Percentiles rank a stretch among this genome's conserved stretches.
Evolutionary conservation across 2,797 vertebrate genomes (phyloP).

Genomic region (Malurus leucopterus): DNA sequence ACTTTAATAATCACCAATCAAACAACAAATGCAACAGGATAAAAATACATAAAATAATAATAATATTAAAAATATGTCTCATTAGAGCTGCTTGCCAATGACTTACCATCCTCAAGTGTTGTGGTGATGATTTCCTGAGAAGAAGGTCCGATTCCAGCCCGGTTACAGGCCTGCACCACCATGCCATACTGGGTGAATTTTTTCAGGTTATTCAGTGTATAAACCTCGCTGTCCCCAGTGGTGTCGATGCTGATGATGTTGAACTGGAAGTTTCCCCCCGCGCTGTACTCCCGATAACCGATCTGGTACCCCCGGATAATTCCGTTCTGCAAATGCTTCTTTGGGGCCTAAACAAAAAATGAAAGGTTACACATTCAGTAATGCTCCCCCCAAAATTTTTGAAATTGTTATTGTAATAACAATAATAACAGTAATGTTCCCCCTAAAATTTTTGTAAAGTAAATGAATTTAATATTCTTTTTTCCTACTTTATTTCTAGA

Average conservation of each 20-base stretch:
- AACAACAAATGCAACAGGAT: not conserved
- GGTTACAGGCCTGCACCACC: conserved; percentile 95
- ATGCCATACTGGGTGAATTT: conserved; percentile 98
- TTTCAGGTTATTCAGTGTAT: conserved; percentile 91
- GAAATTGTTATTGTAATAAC: not conserved
- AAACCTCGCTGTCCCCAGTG: conserved; percentile 91
- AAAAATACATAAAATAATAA: not conserved
- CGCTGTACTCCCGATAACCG: conserved; percentile 95
- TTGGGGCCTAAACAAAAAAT: conserved; percentile 81
- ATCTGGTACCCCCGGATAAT: conserved; percentile 97
- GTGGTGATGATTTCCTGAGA: conserved; percentile 97
- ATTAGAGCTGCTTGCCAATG: not conserved
- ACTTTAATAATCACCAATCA: not conserved
- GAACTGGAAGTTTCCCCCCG: conserved; percentile 93
- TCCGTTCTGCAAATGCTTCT: conserved; percentile 93
- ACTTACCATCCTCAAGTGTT: conserved; percentile 93
- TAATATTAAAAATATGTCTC: not conserved
- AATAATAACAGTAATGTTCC: not conserved
- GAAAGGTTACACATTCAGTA: not conserved
- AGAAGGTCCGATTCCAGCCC: conserved; percentile 94
- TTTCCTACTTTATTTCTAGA: not conserved
- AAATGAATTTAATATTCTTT: not conserved
- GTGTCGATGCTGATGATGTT: conserved; percentile 95
- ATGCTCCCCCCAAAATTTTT: not conserved
- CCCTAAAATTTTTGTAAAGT: not conserved